Base-by-base conservation (phyloP, 2,888 invertebrate genomes). In the Cybosia mesomella region DNA sequence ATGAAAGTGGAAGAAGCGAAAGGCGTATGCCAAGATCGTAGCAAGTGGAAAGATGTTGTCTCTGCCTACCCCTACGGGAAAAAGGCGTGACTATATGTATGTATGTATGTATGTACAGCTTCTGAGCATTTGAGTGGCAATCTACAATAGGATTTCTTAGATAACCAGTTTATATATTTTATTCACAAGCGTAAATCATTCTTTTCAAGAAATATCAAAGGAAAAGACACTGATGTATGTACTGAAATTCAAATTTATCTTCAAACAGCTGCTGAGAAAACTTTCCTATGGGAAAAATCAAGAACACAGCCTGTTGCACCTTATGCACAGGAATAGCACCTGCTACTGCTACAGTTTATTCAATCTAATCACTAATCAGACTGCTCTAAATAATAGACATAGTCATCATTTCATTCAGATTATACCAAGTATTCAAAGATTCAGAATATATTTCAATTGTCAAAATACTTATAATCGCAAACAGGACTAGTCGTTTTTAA, bases 171-270 rank as follows among this genome's bases (percentile, higher is more conserved):
- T 49, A 18, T 49, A 49, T 2, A 49, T 49, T 49, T n/a, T 49
- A 49, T n/a, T n/a, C n/a, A 49, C 49, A n/a, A 8, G 49, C n/a
- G 49, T 49, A 49, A 49, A 49, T 49, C 49, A 49, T 49, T n/a
- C 49, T 8, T 2, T n/a, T 49, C 49, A n/a, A n/a, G n/a, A 49
- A 49, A 49, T 49, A 49, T 49, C 49, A 8, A 49, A 49, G 49
- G n/a, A 49, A n/a, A n/a, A n/a, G n/a, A 49, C n/a, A 18, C n/a
- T 49, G 49, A 49, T 49, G n/a, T 49, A 49, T n/a, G 9, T 43
- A 43, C 18, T 43, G 7, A 43, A 5, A 43, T 43, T 7, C 43
- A 5, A 15, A 15, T 43, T 43, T 18, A 18, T 18, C 49, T 1
- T 18, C 49, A n/a, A 49, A 49, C 49, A 49, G 49, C 7, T 49